phyloP scores from a whole-genome alignment of 1,140 invertebrate genomes.

The Charaxes varanes region DNA sequence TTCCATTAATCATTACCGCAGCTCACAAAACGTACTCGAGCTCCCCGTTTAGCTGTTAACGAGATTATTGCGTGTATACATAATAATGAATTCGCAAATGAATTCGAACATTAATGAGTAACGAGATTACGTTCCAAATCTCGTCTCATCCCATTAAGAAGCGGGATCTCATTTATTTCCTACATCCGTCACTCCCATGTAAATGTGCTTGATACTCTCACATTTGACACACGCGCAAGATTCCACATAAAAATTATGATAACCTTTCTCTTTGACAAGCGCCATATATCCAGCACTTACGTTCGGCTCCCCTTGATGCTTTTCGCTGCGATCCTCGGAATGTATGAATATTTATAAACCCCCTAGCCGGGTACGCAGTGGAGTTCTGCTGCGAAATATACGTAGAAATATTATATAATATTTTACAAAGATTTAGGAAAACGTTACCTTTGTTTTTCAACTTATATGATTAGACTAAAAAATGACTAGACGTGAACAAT shows the following conservation, averaged over 20 bases:
- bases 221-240: conserved; percentile 31
- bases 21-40: too few species aligned
- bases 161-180: conserved; percentile 30
- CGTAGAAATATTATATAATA: too few species aligned
- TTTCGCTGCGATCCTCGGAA: conserved; percentile 28
- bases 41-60: too few species aligned
- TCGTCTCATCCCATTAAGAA: conserved; percentile 10
- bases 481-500: too few species aligned
- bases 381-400: too few species aligned
- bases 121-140: conserved; percentile 10
- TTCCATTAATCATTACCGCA: too few species aligned
- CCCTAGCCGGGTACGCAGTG: too few species aligned
- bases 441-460: too few species aligned
- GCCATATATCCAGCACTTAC: conserved; percentile 52
- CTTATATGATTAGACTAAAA: too few species aligned
- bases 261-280: conserved; percentile 49
- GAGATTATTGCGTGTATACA: neutral
- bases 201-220: conserved; percentile 30
- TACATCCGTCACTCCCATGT: conserved; percentile 30
- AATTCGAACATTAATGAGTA: conserved; percentile 9
- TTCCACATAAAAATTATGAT: conserved; percentile 59
- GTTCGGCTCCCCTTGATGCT: conserved; percentile 20
- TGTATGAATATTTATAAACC: conserved; percentile 61
- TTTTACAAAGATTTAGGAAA: too few species aligned
- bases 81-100: conserved; percentile 4